These are phyloP conservation scores for Camponotus vicinus DNA, from an alignment of 1,140 invertebrate genomes.

Conservation along the genomic window DNA sequence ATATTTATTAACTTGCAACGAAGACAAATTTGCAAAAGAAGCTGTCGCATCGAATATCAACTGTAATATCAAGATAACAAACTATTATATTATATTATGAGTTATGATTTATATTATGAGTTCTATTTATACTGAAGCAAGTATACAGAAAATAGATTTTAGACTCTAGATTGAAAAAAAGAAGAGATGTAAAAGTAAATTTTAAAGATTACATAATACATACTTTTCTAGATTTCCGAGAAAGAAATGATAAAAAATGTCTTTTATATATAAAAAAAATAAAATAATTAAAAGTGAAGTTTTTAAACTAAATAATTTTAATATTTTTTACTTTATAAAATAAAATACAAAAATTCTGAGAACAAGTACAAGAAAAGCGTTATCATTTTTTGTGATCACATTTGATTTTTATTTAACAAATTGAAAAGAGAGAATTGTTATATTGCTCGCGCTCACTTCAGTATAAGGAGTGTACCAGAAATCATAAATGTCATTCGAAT, in stretches of 20 bases:
- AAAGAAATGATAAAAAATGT: background rate
- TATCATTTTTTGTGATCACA: background rate
- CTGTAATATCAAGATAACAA: conserved; percentile 10
- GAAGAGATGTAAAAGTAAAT: conserved; percentile 4
- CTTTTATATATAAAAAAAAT: background rate
- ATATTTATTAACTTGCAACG: conserved; percentile 30
- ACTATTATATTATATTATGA: background rate
- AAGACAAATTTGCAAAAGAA: background rate
- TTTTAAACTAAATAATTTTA: background rate
- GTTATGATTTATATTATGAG: background rate
- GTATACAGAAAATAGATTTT: background rate
- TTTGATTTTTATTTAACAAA: background rate
- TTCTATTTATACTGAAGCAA: conserved; percentile 20
- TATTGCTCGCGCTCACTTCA: background rate
- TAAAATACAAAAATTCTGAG: background rate
- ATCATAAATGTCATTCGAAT: conserved; percentile 16
- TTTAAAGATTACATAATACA: background rate
- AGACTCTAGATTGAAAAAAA: background rate
- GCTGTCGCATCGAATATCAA: conserved; percentile 6
- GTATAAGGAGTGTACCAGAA: background rate
- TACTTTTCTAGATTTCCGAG: background rate
- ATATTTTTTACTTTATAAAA: background rate
- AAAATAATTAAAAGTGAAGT: background rate
- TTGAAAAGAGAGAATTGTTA: background rate
- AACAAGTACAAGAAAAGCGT: background rate